Evolutionary conservation across 2,113 vertebrate genomes (phyloP).

Genomic region (Pachycephala philippinensis): DNA sequence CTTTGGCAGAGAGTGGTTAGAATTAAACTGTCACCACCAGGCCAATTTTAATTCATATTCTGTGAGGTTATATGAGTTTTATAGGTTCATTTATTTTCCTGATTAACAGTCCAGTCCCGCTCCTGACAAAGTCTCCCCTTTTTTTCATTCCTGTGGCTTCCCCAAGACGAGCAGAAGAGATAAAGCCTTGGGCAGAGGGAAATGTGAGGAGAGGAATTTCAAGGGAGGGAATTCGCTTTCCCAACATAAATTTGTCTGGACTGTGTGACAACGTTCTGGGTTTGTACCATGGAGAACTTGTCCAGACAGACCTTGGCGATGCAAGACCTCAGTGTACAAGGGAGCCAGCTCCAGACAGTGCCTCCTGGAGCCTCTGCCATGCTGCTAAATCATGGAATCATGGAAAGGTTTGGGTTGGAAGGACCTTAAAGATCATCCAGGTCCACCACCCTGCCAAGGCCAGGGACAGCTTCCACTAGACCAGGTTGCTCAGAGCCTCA

Average conservation of each 20-base stretch:
- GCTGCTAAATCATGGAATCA: neutral
- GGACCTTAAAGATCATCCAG: neutral
- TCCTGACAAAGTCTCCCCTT: neutral
- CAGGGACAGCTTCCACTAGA: neutral
- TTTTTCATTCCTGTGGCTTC: neutral
- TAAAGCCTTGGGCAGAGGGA: neutral
- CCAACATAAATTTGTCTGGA: neutral
- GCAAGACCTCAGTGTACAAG: neutral
- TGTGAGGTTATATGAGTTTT: neutral
- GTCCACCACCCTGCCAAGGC: neutral
- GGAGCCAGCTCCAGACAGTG: neutral
- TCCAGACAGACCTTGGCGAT: neutral
- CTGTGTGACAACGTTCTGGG: neutral
- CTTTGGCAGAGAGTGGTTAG: neutral
- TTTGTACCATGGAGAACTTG: neutral
- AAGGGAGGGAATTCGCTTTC: neutral
- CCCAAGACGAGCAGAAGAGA: neutral
- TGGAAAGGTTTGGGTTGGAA: neutral
- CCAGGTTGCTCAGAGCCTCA: neutral
- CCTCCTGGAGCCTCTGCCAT: neutral
- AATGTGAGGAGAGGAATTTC: neutral
- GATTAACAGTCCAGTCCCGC: neutral
- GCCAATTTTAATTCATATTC: conserved; percentile 2
- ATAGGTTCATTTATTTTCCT: conserved; percentile 25
- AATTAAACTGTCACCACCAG: conserved; percentile 38